These are phyloP conservation scores for Ploceus nigricollis DNA, from an alignment of 2,113 vertebrate species.

Conservation along the genomic window DNA sequence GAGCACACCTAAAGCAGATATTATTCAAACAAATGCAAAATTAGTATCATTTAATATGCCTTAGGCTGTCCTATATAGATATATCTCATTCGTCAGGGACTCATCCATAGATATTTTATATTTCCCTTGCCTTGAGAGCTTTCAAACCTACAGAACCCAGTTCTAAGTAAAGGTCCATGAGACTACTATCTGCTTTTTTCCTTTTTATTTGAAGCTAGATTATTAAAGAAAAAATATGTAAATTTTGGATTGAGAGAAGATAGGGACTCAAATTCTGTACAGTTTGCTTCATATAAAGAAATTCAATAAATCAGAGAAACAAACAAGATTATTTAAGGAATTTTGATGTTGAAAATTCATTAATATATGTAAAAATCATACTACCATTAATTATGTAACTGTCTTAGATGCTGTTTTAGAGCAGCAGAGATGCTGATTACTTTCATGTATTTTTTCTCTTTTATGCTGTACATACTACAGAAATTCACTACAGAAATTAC, in stretches of 20 bases:
- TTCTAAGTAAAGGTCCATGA: background rate
- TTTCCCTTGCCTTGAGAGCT: background rate
- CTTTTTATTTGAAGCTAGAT: background rate
- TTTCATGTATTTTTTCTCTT: background rate
- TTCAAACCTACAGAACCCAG: background rate
- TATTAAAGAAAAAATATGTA: background rate
- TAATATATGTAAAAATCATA: background rate
- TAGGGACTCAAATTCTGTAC: background rate
- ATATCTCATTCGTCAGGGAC: background rate
- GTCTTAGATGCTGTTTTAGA: background rate
- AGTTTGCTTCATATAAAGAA: background rate
- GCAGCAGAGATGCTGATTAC: background rate
- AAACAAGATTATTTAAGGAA: background rate
- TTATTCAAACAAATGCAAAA: background rate
- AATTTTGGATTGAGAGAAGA: background rate
- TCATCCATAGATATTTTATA: background rate
- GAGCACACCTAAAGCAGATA: background rate
- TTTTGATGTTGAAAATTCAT: background rate
- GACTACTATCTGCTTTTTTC: background rate
- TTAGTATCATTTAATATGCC: background rate
- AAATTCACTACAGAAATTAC: background rate
- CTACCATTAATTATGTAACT: background rate
- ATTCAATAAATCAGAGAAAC: background rate
- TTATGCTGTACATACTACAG: background rate
- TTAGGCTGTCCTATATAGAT: background rate